Base-by-base conservation (phyloP, 1,140 invertebrate species). In the Calliopsis andreniformis region DNA sequence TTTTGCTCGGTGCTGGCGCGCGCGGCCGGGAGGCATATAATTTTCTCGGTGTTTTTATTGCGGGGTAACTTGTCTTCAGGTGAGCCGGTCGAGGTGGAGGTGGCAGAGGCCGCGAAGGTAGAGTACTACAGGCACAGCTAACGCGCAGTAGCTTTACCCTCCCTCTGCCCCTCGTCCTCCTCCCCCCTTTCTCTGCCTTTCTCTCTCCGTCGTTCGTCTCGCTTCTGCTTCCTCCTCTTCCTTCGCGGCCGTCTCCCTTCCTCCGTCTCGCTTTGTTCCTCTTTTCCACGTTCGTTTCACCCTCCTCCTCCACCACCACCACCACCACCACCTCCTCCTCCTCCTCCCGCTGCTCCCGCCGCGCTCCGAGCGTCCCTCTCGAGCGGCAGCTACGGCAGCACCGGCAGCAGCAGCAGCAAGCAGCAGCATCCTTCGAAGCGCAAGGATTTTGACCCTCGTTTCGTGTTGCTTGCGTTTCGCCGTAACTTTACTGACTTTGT, bases 361-460 rank as follows among this genome's bases (percentile, higher is more conserved):
- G 28, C 59, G 23, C 56, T 16, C 42, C 12, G 16, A 23, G 43
- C 42, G 63, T 59, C 64, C 72, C 64, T 51, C 72, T 51, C 72
- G 51, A 76, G 64, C 72, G 43, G 64, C 72, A 61, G 73, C 73
- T 1, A 43, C 51, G 20, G 64, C 79, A 18, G 62, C 77, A 35
- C 43, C 78, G 45, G 59, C 72, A 59, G 63, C 73, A 68, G 62
- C 76, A 64, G 67, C 81, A 56, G 35, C 77, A 59, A n/a, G 25
- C 78, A 58, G 78, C 81, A 83, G 82, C 83, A 88, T 88, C 88
- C 88, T 89, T 87, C 88, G 86, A 87, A 88, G 89, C 86, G 78
- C 87, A 91, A 92, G 91, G 91, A 91, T 92, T 91, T 92, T 92
- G 91, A 92, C 91, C 91, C 90, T 89, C 87, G 89, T 91, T 92